Percentiles rank a stretch among this genome's conserved stretches.
phyloP scores from a whole-genome alignment of 2,888 invertebrate species.

The Silvanus unidentatus region DNA sequence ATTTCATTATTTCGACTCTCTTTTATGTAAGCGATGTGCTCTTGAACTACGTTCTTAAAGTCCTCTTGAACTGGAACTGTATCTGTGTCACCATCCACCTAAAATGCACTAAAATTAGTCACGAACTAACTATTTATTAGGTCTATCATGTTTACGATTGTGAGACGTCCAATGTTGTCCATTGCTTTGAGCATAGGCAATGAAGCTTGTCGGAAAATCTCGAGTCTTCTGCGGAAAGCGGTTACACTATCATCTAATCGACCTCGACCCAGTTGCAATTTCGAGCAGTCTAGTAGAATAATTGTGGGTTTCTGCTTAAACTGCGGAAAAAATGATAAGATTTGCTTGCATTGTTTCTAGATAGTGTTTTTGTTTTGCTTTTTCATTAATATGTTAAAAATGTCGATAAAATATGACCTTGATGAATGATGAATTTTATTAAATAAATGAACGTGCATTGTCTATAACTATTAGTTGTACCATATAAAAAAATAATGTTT shows the following conservation, averaged over 20 bases:
- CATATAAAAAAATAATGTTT: too few relatives aligned
- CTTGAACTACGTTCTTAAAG: constrained; percentile 63
- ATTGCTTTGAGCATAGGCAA: constrained; percentile 82
- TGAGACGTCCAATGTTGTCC: constrained; percentile 75
- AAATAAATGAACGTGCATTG: too few relatives aligned
- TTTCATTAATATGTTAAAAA: too few relatives aligned
- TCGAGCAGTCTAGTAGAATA: constrained; percentile 85
- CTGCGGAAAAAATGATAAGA: constrained; percentile 50
- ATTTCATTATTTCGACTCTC: constrained; percentile 23
- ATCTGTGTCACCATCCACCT: constrained; percentile 86
- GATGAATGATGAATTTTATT: too few relatives aligned
- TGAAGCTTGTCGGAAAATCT: constrained; percentile 80
- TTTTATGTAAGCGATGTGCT: constrained; percentile 60
- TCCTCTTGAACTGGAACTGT: constrained; percentile 70
- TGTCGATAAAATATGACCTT: too few relatives aligned
- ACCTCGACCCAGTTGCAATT: constrained; percentile 78
- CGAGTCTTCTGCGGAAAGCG: constrained; percentile 75
- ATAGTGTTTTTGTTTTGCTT: too few relatives aligned
- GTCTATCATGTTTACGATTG: constrained; percentile 61
- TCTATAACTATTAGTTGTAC: too few relatives aligned
- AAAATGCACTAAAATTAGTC: constrained; percentile 9
- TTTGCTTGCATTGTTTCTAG: constrained; percentile 6
- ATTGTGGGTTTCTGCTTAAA: constrained; percentile 72
- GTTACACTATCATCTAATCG: constrained; percentile 81
- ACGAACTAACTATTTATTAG: background rate